Percentiles rank a stretch among this genome's conserved stretches.
Conservation (phyloP, 1,140 invertebrate species). For the Laodelphax striatellus region DNA sequence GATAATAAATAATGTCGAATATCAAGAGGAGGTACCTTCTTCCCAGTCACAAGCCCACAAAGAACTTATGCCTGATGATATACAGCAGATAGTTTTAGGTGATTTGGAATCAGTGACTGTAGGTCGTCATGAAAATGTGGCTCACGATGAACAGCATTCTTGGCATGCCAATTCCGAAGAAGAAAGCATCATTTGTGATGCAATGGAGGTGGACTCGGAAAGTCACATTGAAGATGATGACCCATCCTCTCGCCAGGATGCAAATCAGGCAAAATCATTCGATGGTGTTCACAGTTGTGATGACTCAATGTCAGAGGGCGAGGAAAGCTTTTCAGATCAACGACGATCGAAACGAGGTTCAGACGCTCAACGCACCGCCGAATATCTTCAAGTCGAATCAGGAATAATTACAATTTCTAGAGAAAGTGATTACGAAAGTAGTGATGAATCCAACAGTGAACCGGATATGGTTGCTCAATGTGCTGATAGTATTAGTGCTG, state of each 20-base stretch:
- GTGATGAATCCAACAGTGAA: conserved; percentile 6
- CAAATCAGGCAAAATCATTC: too few relatives aligned
- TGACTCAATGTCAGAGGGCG: background rate
- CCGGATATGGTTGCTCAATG: background rate
- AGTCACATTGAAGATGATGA: conserved; percentile 3
- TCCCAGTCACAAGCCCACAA: too few relatives aligned
- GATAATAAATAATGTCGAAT: too few relatives aligned
- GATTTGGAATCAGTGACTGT: conserved; percentile 7
- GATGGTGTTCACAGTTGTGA: conserved; percentile 1
- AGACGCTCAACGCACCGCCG: background rate
- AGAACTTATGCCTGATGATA: conserved; percentile 13
- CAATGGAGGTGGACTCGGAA: background rate
- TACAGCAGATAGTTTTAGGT: conserved; percentile 17
- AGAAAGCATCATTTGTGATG: conserved; percentile 2
- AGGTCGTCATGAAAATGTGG: background rate
- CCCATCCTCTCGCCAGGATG: background rate
- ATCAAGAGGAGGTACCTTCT: too few relatives aligned
- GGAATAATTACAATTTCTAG: conserved; percentile 11
- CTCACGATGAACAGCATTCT: background rate
- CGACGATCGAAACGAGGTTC: too few relatives aligned
- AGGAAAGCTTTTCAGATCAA: background rate
- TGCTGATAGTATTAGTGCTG: conserved; percentile 10
- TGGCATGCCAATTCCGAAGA: conserved; percentile 1
- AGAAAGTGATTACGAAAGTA: conserved; percentile 13
- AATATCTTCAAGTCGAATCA: conserved; percentile 4